Evolutionary conservation across 2,113 vertebrate genomes (phyloP).

Genomic region (Gobio gobio): DNA sequence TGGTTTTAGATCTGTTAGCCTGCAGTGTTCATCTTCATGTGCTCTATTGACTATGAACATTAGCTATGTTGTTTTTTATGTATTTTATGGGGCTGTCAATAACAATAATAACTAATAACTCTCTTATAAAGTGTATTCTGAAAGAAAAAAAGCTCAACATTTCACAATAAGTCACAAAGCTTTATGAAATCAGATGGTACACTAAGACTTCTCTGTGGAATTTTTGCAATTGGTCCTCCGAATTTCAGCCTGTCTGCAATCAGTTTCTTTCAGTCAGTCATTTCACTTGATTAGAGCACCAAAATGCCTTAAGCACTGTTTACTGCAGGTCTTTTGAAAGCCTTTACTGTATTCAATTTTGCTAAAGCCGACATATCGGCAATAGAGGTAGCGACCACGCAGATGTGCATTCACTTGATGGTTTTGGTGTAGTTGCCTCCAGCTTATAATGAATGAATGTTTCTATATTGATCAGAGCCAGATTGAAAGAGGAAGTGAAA

Average conservation of each 20-base stretch:
- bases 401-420: not conserved
- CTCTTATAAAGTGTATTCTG: not conserved
- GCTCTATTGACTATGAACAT: not conserved
- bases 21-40: not conserved
- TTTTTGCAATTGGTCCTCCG: not conserved
- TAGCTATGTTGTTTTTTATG: not conserved
- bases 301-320: not conserved
- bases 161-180: not conserved
- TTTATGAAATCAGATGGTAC: not conserved
- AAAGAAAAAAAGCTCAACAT: too few species aligned
- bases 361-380: not conserved
- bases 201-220: not conserved
- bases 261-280: constrained; percentile 23
- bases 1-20: constrained; percentile 24
- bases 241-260: constrained; percentile 23
- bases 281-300: constrained; percentile 11
- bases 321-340: not conserved
- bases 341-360: not conserved
- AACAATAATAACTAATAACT: not conserved
- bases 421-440: not conserved
- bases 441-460: not conserved
- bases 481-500: not conserved
- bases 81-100: not conserved
- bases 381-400: not conserved
- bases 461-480: constrained; percentile 1